phyloP scores from a whole-genome alignment of 2,797 vertebrate species.

The Babyrousa celebensis region DNA sequence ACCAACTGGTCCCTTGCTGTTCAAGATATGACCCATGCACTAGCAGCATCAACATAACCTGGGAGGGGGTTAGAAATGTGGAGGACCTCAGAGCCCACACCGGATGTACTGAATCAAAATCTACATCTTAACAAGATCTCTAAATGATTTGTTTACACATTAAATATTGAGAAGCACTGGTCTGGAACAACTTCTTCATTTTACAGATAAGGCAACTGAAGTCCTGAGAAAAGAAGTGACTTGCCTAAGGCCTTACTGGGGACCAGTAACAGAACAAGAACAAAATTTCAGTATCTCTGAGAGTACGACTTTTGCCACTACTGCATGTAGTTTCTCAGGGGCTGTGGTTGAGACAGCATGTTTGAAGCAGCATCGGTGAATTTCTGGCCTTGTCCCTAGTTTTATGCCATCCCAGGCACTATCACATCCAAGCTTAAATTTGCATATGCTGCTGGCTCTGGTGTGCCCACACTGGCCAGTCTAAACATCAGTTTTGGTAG shows the following conservation, averaged over 20 bases:
- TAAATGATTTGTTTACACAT: not conserved
- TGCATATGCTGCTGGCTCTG: too few relatives aligned
- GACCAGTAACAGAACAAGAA: not conserved
- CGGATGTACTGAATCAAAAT: not conserved
- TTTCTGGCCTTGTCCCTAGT: not conserved
- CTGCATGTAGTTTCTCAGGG: not conserved
- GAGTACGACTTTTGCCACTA: not conserved
- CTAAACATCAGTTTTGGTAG: accelerated
- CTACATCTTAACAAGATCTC: not conserved
- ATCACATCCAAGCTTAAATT: not conserved
- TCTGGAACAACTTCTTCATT: not conserved
- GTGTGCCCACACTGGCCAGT: not conserved
- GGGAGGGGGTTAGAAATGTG: not conserved
- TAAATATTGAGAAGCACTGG: not conserved
- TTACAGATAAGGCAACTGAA: not conserved
- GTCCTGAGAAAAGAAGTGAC: not conserved
- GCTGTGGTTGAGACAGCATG: not conserved
- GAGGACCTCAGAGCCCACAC: not conserved
- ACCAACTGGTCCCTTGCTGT: not conserved
- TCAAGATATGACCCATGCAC: not conserved
- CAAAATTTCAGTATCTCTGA: not conserved
- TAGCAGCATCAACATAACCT: not conserved
- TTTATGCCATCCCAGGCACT: not conserved
- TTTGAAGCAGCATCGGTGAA: not conserved
- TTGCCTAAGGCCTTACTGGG: not conserved